A percentile compares a stretch with the other conserved stretches of the same genome.
Evolutionary conservation across 2,797 vertebrate genomes (phyloP).

Genomic region (Macrochelys suwanniensis): DNA sequence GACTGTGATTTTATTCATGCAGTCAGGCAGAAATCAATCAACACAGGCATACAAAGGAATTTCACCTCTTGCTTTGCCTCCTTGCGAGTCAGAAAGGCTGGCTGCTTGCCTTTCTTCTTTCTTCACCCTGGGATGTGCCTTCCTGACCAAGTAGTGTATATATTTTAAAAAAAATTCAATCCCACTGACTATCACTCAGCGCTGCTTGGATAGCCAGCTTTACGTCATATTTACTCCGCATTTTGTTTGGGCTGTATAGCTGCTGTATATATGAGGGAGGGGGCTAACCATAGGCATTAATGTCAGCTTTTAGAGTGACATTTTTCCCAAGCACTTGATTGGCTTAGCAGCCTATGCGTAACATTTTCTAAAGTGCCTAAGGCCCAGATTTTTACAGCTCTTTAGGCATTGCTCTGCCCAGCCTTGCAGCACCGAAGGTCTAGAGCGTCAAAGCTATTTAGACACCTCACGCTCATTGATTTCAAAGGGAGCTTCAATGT

Average conservation of each 20-base stretch:
- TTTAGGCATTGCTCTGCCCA: not conserved
- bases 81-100: not conserved
- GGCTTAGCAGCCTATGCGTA: not conserved
- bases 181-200: not conserved
- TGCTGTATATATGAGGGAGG: not conserved
- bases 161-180: not conserved
- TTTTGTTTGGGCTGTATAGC: not conserved
- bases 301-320: not conserved
- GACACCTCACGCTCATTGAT: not conserved
- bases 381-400: not conserved
- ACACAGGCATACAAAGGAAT: not conserved
- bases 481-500: not conserved
- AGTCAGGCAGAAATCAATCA: not conserved
- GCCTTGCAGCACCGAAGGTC: not conserved
- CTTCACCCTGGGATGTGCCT: not conserved
- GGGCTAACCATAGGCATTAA: not conserved
- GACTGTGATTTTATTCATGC: not conserved
- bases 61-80: not conserved
- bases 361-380: not conserved
- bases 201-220: no score
- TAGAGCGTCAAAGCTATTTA: not conserved
- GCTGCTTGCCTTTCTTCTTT: not conserved
- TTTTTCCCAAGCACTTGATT: not conserved
- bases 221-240: not conserved
- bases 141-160: not conserved